Base-by-base conservation (phyloP, 2,888 invertebrate species). In the Plemyria rubiginata region DNA sequence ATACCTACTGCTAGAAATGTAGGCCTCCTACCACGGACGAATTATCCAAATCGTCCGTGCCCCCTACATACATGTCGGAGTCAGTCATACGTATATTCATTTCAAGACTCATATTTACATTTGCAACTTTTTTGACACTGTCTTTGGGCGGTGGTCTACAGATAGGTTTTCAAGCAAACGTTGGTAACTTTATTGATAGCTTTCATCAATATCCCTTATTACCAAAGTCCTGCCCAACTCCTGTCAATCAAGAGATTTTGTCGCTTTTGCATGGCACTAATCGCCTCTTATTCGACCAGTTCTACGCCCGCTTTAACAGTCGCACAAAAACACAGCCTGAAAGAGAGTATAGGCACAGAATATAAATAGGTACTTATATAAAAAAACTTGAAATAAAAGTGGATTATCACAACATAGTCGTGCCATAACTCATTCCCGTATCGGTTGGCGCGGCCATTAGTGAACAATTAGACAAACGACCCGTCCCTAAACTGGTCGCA, bases 381-480 rank as follows among this genome's bases (percentile, higher is more conserved):
- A 61, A 54, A 60, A 60, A 50, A 50, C 46, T 53, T 29, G 51
- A 63, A 62, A 60, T 53, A 50, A 61, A 64, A 64, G 63, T 69
- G 58, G 59, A 70, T 63, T 55, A 66, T 57, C 60, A 46, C 32
- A 46, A 22, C 64, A 72, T 68, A 75, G 75, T 70, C 67, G 73
- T 54, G 69, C 72, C 68, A 75, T 81, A 78, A 77, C 70, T 80
- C 79, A 79, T 71, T 71, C 66, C 69, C 65, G 78, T 85, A 84
- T 84, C 85, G 73, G 56, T n/a, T 38, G 72, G 62, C 60, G 62
- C 63, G 70, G 71, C 83, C 85, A 87, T 88, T 86, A 87, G 84
- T 72, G 78, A 77, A 84, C 86, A 86, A 88, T 88, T 87, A 88
- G 84, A 82, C 81, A 81, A 84, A 83, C 84, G 83, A 75, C 66